Percentiles rank a stretch among this genome's conserved stretches.
These are phyloP conservation scores for Bolinopsis microptera DNA, from an alignment of 37 sponge, comb jelly and placozoan genomes.

Conservation along the genomic window DNA sequence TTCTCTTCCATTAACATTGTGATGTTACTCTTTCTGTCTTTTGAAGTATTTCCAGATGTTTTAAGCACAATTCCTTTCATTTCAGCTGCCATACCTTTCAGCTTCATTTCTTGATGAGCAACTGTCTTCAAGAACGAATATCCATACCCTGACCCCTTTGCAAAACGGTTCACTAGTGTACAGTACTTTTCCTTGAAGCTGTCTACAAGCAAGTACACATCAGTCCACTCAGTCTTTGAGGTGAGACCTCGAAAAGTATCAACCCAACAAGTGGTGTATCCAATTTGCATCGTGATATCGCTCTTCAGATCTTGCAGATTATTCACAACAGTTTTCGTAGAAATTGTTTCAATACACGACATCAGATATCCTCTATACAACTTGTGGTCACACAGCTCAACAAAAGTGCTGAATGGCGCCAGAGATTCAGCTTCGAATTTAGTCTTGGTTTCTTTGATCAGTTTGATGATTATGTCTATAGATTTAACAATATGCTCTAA, in stretches of 20 bases:
- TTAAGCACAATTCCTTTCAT: not conserved
- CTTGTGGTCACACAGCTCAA: not conserved
- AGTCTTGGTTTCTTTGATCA: not conserved
- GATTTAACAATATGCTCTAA: not conserved
- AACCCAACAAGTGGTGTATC: conserved; percentile 7
- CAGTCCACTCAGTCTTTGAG: conserved; percentile 52
- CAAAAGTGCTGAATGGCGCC: not conserved
- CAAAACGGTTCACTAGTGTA: not conserved
- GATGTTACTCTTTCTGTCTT: not conserved
- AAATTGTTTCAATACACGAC: not conserved
- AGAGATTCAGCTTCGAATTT: not conserved
- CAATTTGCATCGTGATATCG: not conserved
- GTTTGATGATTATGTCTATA: not conserved
- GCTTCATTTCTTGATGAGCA: not conserved
- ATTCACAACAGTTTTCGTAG: not conserved
- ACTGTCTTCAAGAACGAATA: not conserved
- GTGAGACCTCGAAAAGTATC: conserved; percentile 51
- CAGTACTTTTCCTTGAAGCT: conserved; percentile 42
- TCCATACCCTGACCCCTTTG: not conserved
- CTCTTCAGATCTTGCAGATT: not conserved
- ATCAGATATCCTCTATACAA: not conserved
- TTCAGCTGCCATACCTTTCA: not conserved
- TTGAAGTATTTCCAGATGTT: not conserved
- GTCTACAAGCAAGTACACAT: conserved; percentile 49
- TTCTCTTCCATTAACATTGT: conserved; percentile 21